Evolutionary conservation across 1,140 invertebrate genomes (phyloP), one percentile per base, ranked within the genome.

Genomic region (Leptopilina clavipes): DNA sequence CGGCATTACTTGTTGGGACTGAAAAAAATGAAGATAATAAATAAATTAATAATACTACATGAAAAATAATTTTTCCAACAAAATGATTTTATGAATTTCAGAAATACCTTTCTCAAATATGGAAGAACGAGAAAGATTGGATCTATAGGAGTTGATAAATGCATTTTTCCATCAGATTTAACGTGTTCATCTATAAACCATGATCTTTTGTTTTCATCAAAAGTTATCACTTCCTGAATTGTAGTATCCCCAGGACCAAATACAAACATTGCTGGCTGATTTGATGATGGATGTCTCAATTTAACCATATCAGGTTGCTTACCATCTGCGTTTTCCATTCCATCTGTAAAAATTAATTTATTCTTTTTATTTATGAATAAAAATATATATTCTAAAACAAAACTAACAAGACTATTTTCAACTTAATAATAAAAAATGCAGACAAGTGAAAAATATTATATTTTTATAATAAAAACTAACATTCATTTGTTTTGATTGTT

Each of bases 291-390:
- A 88, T 95, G 94, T 77, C 92, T 89, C 14, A 95, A 92, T 82
- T 95, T 93, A 12, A 95, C 93, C 65, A 97, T 93, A 82, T 92
- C 93, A 40, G 94, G 94, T n/a, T 92, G 93, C 12, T 92, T 93
- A 65, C 91, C 89, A 81, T 93, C 92, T 85, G 90, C 80, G 82
- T 90, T 82, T 77, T 91, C 89, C 43, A 91, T 82, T 48, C 86
- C 59, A 75, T 75, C 45, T 73, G 70, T 25, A 37, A 72, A 72
- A 71, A 40, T 40, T 40, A 5, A 52, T 31, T 31, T 31, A 31
- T 31, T 31, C 5, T 2, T 31, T 31, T 31, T 2, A 31, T 31
- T 31, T 1, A 31, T 31, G 1, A 31, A 31, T 31, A 31, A 31
- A 31, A 31, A 31, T 31, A 31, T 31, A 31, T n/a, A n/a, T n/a